Conservation (phyloP, 2,113 vertebrate genomes). For the Callithrix jacchus region DNA sequence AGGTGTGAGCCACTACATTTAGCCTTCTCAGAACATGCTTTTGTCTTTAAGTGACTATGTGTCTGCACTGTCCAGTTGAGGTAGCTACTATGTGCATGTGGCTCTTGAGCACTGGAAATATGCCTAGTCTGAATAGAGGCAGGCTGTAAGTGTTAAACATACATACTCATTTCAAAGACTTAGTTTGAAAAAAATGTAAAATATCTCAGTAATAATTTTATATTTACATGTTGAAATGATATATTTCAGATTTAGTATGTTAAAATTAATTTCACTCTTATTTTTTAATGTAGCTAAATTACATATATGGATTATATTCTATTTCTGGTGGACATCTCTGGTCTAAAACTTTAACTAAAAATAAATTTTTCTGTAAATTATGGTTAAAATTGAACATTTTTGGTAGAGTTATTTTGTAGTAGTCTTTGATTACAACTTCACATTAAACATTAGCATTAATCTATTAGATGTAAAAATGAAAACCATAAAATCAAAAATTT, state of each 20-base stretch:
- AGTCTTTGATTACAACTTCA: not conserved
- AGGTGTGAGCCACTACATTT: too few species aligned
- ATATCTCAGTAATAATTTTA: not conserved
- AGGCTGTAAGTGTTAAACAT: slow-evolving; percentile 7
- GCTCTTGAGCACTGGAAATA: not conserved
- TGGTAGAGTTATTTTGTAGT: slow-evolving; percentile 10
- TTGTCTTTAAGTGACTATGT: not conserved
- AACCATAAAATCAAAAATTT: not conserved
- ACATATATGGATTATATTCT: not conserved
- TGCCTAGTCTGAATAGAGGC: not conserved
- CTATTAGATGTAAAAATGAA: slow-evolving; percentile 17
- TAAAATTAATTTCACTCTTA: not conserved
- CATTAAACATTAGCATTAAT: not conserved
- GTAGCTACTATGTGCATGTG: not conserved
- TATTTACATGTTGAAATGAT: slow-evolving; percentile 14
- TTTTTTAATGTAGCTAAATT: not conserved
- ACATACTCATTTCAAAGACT: not conserved
- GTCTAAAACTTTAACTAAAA: not conserved
- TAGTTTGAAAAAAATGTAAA: not conserved
- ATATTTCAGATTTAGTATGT: not conserved
- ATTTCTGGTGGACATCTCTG: not conserved
- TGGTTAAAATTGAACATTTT: not conserved
- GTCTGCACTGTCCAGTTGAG: not conserved
- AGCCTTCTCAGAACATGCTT: not conserved
- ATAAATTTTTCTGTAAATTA: not conserved